Percentiles rank a stretch among this genome's conserved stretches.
phyloP scores from a whole-genome alignment of 2,888 invertebrate species.

The Heliconius hortense region DNA sequence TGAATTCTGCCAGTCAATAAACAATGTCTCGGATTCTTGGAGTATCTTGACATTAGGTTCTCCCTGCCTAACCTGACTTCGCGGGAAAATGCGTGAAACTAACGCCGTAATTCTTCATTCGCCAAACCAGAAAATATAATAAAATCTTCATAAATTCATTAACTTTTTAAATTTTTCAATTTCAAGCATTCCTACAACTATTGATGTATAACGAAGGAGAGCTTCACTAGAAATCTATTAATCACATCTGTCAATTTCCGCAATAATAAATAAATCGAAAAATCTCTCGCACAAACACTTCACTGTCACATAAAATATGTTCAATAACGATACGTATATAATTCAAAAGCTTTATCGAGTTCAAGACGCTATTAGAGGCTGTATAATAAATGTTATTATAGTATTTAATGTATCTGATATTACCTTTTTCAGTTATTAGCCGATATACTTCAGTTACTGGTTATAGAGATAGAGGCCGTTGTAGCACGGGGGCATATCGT shows the following conservation, averaged over 20 bases:
- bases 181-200: neutral
- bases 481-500: neutral
- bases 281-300: constrained; percentile 1
- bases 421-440: constrained; percentile 42
- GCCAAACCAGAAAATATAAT: too few species aligned
- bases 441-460: neutral
- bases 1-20: too few species aligned
- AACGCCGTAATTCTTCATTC: too few species aligned
- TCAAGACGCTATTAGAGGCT: constrained; percentile 40
- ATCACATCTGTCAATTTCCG: constrained; percentile 18
- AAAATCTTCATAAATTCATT: neutral
- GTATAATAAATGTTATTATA: constrained; percentile 42
- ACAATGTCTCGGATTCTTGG: too few species aligned
- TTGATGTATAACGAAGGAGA: neutral
- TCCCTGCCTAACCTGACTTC: too few species aligned
- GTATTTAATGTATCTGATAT: constrained; percentile 40
- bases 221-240: constrained; percentile 6
- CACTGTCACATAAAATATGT: constrained; percentile 29
- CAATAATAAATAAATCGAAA: constrained; percentile 20
- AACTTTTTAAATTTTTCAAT: neutral
- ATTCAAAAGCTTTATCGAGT: constrained; percentile 32
- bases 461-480: neutral
- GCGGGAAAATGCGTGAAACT: too few species aligned
- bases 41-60: too few species aligned
- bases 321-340: constrained; percentile 27